A percentile compares a stretch with the other conserved stretches of the same genome.
These are phyloP conservation scores for Sinotaia quadrata DNA, from an alignment of 2,888 invertebrate species.

Conservation along the genomic window DNA sequence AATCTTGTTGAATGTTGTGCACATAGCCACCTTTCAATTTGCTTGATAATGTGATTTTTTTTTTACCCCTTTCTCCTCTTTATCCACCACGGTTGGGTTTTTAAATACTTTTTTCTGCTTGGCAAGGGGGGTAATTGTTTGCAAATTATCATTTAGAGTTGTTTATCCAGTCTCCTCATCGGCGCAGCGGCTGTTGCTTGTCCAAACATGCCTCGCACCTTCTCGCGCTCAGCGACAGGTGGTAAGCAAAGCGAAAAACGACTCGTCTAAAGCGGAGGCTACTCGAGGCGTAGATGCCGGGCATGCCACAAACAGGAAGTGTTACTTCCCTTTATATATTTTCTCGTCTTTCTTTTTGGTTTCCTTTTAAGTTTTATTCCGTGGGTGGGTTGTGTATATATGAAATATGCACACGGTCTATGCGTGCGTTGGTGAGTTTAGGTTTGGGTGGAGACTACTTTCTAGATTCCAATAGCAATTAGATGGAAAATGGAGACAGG, in stretches of 20 bases:
- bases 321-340: neutral
- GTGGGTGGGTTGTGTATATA: too few relatives aligned
- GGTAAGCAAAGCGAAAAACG: neutral
- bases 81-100: too few relatives aligned
- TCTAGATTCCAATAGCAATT: too few relatives aligned
- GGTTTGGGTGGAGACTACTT: too few relatives aligned
- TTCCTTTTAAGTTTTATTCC: neutral
- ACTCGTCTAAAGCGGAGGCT: constrained; percentile 3
- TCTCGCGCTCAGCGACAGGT: constrained; percentile 12
- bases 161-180: constrained; percentile 15
- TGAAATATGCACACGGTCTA: too few relatives aligned
- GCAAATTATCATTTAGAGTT: constrained; percentile 26
- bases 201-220: constrained; percentile 17
- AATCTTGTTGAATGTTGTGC: too few relatives aligned
- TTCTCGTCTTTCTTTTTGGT: neutral
- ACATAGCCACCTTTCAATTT: constrained; percentile 10
- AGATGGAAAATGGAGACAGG: too few relatives aligned
- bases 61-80: too few relatives aligned
- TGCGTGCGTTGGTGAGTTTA: too few relatives aligned
- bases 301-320: constrained; percentile 15
- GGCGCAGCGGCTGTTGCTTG: constrained; percentile 5
- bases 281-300: constrained; percentile 11
- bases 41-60: too few relatives aligned
- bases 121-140: constrained; percentile 8
- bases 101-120: too few relatives aligned